Evolutionary conservation across 1,140 invertebrate genomes (phyloP).

Genomic region (Nephila pilipes): DNA sequence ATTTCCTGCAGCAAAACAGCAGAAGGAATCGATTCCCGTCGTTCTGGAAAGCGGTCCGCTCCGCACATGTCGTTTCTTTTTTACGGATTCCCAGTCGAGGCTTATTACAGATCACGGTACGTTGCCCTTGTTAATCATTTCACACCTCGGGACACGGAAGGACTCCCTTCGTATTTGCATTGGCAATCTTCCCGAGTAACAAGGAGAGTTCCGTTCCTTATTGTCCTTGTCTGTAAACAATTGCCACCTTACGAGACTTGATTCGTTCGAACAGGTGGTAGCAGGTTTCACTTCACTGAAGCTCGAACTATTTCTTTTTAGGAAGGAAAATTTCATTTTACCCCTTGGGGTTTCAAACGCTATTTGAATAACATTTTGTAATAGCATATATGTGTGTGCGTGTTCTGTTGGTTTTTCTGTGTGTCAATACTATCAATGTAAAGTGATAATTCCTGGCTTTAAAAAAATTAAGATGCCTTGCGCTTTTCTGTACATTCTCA

Average conservation of each 20-base stretch:
- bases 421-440: too few relatives aligned
- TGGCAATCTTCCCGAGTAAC: constrained; percentile 26
- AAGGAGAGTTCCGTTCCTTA: constrained; percentile 22
- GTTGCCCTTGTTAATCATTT: constrained; percentile 56
- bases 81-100: neutral
- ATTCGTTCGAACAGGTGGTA: neutral
- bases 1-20: too few relatives aligned
- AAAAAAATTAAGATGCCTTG: too few relatives aligned
- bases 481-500: too few relatives aligned
- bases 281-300: neutral
- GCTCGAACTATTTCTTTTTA: too few relatives aligned
- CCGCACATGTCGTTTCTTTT: constrained; percentile 39
- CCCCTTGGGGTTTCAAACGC: too few relatives aligned
- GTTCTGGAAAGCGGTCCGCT: neutral
- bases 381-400: too few relatives aligned
- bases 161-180: neutral
- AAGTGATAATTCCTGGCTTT: too few relatives aligned
- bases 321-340: too few relatives aligned
- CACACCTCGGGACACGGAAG: constrained; percentile 55
- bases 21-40: neutral
- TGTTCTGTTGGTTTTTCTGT: too few relatives aligned
- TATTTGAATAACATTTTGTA: too few relatives aligned
- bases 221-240: neutral
- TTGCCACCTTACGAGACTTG: neutral
- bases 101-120: constrained; percentile 27